Evolutionary conservation across 1,140 invertebrate genomes (phyloP), one percentile per base, ranked within the genome.

Genomic region (Holcopasites calliopsidis): DNA sequence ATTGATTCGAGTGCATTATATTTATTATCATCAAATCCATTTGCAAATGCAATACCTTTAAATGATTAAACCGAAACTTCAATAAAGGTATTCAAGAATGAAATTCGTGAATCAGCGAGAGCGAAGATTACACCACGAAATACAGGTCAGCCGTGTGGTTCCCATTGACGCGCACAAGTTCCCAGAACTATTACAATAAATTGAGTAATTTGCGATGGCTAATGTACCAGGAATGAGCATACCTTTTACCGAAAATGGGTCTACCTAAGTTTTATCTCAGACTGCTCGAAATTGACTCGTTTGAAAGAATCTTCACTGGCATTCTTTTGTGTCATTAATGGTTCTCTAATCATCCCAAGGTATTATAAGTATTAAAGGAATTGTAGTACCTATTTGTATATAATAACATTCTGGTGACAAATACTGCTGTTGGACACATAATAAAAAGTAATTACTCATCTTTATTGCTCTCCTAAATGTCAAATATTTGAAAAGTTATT

Each of bases 101-200:
- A n/a, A n/a, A n/a, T 58, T 6, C 26, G 10, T 23, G 16, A 72
- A 52, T n/a, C 40, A n/a, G n/a, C n/a, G 76, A 76, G 50, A 40
- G 28, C 47, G 54, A 21, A n/a, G 71, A 26, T 75, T 65, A 35
- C 64, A 26, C 69, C 57, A 79, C 33, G 49, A 33, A 7, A 31
- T 3, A 31, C 76, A 77, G 80, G 64, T 81, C 77, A 80, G 8
- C 26, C 40, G 18, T 40, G 42, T 44, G 65, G 76, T 75, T 65
- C 44, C 69, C 31, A 38, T 18, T n/a, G 57, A 40, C 21, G 13
- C 5, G 18, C 31, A 54, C 35, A 18, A 73, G 54, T 64, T 52
- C 28, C 33, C 2, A 23, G 31, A 2, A 42, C 23, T 40, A 62
- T 31, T 49, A 38, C 18, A 21, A 13, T 28, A 21, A 50, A 76